phyloP scores from a whole-genome alignment of 2,888 invertebrate genomes.

The Cordilura impudica region DNA sequence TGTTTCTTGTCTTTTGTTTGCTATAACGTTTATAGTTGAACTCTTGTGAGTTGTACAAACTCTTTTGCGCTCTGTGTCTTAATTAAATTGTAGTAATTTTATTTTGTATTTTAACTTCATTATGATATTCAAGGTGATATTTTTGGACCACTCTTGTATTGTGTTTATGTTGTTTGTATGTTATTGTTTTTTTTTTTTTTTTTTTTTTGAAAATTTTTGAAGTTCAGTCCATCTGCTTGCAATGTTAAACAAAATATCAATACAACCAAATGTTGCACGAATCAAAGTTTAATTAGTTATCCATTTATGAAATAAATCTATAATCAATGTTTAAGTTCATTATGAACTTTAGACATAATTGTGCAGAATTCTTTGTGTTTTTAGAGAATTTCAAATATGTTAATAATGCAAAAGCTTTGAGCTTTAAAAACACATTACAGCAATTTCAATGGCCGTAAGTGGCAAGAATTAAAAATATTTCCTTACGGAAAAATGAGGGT shows the following conservation, averaged over 20 bases:
- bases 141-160: conserved; percentile 34
- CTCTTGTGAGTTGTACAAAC: conserved; percentile 1
- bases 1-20: no score
- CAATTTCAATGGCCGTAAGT: no score
- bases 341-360: no score
- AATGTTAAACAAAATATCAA: conserved; percentile 4
- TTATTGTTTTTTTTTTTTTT: background rate
- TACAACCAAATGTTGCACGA: conserved; percentile 47
- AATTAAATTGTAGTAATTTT: no score
- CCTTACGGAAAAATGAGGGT: no score
- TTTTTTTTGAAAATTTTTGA: conserved; percentile 21
- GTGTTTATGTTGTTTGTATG: conserved; percentile 2
- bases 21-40: conserved; percentile 26
- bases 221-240: conserved; percentile 18
- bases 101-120: conserved; percentile 68
- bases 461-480: no score
- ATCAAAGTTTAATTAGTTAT: conserved; percentile 43
- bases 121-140: conserved; percentile 65
- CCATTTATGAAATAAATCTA: conserved; percentile 37
- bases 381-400: no score
- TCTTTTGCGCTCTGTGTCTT: conserved; percentile 60
- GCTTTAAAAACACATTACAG: no score
- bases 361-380: no score
- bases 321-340: conserved; percentile 20
- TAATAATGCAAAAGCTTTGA: no score